A percentile compares a stretch with the other conserved stretches of the same genome.
Evolutionary conservation across 2,113 vertebrate genomes (phyloP).

Genomic region (Nerophis ophidion): DNA sequence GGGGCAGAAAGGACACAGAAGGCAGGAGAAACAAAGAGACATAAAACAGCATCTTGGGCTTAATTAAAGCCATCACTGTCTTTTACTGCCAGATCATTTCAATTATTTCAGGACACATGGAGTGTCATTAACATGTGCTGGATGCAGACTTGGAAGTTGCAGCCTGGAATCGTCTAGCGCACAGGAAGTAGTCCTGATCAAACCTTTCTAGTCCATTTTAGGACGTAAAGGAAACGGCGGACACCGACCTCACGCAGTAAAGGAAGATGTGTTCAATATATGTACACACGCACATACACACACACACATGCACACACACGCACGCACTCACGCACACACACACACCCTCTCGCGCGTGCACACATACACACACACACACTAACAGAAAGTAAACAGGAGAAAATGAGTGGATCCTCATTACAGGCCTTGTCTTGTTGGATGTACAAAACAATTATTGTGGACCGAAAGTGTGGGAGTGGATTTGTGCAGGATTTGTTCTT

Average conservation of each 20-base stretch:
- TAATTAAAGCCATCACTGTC: conserved; percentile 57
- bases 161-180: conserved; percentile 27
- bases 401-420: conserved; percentile 21
- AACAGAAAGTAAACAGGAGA: not conserved
- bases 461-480: conserved; percentile 44
- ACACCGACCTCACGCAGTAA: conserved; percentile 13
- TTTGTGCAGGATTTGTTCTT: conserved; percentile 52
- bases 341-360: too few species aligned
- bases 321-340: too few species aligned
- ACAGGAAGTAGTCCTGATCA: conserved; percentile 24
- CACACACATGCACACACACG: not conserved
- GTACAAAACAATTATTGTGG: conserved; percentile 54
- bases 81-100: conserved; percentile 34
- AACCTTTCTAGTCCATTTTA: conserved; percentile 35
- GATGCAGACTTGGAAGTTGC: conserved; percentile 52
- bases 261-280: conserved; percentile 26
- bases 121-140: conserved; percentile 30
- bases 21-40: conserved; percentile 36
- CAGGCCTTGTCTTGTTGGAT: conserved; percentile 47
- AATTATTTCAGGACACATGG: conserved; percentile 52
- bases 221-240: conserved; percentile 29
- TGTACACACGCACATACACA: not conserved
- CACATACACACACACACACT: not conserved
- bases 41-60: conserved; percentile 63
- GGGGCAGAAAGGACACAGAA: conserved; percentile 26